These are phyloP conservation scores for Rhinogobius similis DNA, from an alignment of 2,113 vertebrate genomes.

Conservation along the genomic window DNA sequence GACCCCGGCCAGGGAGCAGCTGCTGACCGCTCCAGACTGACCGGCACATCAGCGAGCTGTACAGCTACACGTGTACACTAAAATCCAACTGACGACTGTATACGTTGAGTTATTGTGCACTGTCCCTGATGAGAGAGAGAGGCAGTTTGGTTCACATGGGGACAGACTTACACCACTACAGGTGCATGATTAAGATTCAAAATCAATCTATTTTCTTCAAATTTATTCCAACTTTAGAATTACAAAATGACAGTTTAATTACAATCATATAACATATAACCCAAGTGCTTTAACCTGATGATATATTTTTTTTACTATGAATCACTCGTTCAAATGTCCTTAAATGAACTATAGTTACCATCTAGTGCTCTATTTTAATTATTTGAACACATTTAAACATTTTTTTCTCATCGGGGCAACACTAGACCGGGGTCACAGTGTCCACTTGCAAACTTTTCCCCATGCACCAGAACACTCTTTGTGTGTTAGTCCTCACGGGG, in stretches of 20 bases:
- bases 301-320: background rate
- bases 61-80: slow-evolving; percentile 58
- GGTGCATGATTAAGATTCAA: background rate
- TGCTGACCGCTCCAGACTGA: slow-evolving; percentile 86
- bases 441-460: slow-evolving; percentile 74
- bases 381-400: background rate
- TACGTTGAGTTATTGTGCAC: slow-evolving; percentile 9
- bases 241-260: background rate
- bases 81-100: slow-evolving; percentile 47
- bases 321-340: background rate
- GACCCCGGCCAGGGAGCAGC: slow-evolving; percentile 95
- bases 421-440: slow-evolving; percentile 48
- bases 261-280: background rate
- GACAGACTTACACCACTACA: background rate
- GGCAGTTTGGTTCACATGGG: background rate
- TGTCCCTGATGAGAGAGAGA: slow-evolving; percentile 18
- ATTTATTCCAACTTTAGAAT: background rate
- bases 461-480: slow-evolving; percentile 62
- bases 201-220: background rate
- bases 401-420: slow-evolving; percentile 13
- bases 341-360: slow-evolving; percentile 6
- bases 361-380: slow-evolving; percentile 18
- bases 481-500: slow-evolving; percentile 58
- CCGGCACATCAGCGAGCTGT: slow-evolving; percentile 70
- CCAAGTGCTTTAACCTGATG: background rate